Percentiles rank a stretch among this genome's conserved stretches.
Evolutionary conservation across 2,113 vertebrate genomes (phyloP).

Genomic region (Eretmochelys imbricata): DNA sequence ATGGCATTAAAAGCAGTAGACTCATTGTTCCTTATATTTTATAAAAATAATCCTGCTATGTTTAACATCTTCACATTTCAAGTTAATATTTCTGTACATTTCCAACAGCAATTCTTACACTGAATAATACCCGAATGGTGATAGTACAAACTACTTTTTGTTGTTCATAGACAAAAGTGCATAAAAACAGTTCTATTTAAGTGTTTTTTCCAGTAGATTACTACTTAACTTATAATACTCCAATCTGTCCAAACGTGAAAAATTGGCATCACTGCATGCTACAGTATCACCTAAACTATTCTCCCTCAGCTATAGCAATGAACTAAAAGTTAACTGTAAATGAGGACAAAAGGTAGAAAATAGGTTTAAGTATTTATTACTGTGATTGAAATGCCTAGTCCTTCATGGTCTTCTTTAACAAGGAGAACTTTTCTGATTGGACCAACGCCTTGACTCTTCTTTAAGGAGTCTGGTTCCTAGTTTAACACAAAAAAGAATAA

Average conservation of each 20-base stretch:
- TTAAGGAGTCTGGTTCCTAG: conserved; percentile 93
- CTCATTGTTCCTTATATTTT: not conserved
- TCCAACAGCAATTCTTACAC: not conserved
- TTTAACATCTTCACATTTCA: not conserved
- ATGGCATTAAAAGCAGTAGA: not conserved
- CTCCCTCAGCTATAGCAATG: not conserved
- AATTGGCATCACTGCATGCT: not conserved
- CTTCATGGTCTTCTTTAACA: conserved; percentile 97
- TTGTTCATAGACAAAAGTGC: not conserved
- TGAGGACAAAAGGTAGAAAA: not conserved
- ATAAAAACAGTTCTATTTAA: not conserved
- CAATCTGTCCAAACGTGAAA: not conserved
- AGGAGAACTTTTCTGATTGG: conserved; percentile 96
- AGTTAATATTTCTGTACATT: not conserved
- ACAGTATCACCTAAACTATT: not conserved
- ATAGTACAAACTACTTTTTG: not conserved
- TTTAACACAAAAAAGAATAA: conserved; percentile 36
- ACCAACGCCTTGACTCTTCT: conserved; percentile 98
- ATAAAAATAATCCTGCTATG: not conserved
- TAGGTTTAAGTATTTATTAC: conserved; percentile 78
- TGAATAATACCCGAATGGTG: not conserved
- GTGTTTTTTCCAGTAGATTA: not conserved
- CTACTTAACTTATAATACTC: not conserved
- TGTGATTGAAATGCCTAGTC: conserved; percentile 98
- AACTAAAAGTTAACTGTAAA: not conserved